Evolutionary conservation across 2,797 vertebrate genomes (phyloP), one percentile per base, ranked within the genome.

Genomic region (Platyrinchus mystaceus): DNA sequence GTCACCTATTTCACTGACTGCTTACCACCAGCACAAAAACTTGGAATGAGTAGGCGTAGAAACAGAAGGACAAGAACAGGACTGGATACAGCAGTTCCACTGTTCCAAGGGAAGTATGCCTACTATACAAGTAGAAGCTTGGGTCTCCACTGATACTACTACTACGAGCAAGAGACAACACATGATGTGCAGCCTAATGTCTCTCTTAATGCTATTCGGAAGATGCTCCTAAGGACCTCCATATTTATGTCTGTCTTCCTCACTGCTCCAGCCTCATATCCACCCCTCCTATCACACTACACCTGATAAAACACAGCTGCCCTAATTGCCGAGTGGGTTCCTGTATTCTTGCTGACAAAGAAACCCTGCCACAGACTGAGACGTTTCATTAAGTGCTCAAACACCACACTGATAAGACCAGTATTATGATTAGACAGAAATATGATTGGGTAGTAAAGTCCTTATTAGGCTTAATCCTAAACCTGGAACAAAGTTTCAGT

Each of bases 291-390:
- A 24, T 53, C 2, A 2, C 20, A 44, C 13, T 34, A 17, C 12
- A 68, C n/a, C 5, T 63, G 63, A 67, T 41, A 84, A 86, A 41
- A 8, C 69, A 78, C 66, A 78, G 66, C 46, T 84, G 59, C 39
- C 21, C 28, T 78, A 86, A 89, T 24, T 86, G 62, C 50, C 86
- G 47, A 88, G 81, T 34, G 87, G 56, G 49, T 46, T 95, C 56
- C 55, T 50, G 14, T 85, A 80, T 63, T 87, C 60, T 43, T 92
- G 84, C 92, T 95, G 81, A 94, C 84, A 90, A 67, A 90, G 75
- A 78, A 94, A 69, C 10, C 28, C 53, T 66, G 70, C 39, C 68
- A 60, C 36, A 68, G 52, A 39, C 43, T 34, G 16, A 59, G 44
- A 62, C 39, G 9, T 89, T 79, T 89, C 0, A 1, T 44, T 94